These are phyloP conservation scores for Terrapene triunguis DNA, from an alignment of 2,113 vertebrate species.

Conservation along the genomic window DNA sequence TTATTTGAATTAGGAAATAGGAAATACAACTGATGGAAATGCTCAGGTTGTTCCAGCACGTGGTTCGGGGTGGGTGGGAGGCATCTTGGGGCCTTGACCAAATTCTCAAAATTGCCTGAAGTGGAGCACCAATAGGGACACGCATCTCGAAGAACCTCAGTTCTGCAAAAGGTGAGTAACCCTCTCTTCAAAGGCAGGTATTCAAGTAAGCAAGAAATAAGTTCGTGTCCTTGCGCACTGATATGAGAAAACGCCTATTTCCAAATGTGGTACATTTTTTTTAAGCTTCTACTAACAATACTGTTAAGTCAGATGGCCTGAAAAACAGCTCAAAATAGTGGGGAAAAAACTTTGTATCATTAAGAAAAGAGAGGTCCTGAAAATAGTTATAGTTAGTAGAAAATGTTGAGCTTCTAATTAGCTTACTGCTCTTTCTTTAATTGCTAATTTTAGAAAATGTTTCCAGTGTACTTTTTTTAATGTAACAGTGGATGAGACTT, in stretches of 20 bases:
- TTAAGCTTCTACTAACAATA: slow-evolving; percentile 46
- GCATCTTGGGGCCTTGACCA: no score
- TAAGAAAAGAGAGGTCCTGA: slow-evolving; percentile 47
- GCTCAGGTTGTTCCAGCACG: no score
- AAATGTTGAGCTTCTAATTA: slow-evolving; percentile 67
- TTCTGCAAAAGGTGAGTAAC: no score
- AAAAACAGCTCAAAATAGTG: slow-evolving; percentile 42
- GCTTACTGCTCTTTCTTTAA: slow-evolving; percentile 6
- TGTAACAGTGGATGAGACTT: slow-evolving; percentile 47
- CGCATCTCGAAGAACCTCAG: no score
- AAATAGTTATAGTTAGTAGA: slow-evolving; percentile 49
- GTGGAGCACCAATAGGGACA: no score
- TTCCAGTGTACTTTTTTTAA: slow-evolving; percentile 40
- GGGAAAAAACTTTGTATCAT: slow-evolving; percentile 33
- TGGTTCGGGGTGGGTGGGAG: no score
- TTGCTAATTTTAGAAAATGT: slow-evolving; percentile 58
- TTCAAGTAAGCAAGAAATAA: neutral
- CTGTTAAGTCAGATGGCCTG: neutral
- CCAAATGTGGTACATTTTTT: neutral
- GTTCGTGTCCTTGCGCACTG: neutral
- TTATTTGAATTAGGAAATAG: no score
- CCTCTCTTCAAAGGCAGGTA: neutral
- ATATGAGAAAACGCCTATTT: slow-evolving; percentile 26
- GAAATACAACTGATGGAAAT: no score
- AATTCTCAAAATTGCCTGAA: no score